Percentiles rank a stretch among this genome's conserved stretches.
phyloP scores from a whole-genome alignment of 2,888 invertebrate species.

The Clunio marinus region DNA sequence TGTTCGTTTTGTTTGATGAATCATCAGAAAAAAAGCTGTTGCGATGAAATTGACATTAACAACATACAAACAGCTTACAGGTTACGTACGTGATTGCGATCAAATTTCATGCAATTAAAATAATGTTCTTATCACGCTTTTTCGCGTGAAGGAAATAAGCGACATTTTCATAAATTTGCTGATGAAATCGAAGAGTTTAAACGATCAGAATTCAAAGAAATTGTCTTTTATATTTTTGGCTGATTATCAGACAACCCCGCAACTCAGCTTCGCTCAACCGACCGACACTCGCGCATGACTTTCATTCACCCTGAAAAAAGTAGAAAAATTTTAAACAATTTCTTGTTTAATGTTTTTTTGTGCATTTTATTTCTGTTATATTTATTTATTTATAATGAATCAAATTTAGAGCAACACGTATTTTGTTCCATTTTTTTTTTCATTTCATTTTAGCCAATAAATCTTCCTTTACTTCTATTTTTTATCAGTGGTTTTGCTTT shows the following conservation, averaged over 20 bases:
- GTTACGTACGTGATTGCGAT: neutral
- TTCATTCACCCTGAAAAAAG: neutral
- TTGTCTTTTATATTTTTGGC: too few species aligned
- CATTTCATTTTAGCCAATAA: neutral
- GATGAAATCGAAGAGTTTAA: too few species aligned
- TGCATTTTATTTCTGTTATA: conserved; percentile 35
- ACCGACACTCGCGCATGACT: neutral
- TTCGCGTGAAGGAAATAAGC: neutral
- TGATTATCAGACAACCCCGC: too few species aligned
- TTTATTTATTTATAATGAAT: conserved; percentile 25
- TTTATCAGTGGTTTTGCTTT: too few species aligned
- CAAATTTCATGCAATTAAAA: neutral
- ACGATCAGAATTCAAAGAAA: too few species aligned
- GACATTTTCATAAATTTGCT: too few species aligned
- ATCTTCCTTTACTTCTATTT: too few species aligned
- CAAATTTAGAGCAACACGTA: conserved; percentile 36
- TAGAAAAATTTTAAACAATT: neutral
- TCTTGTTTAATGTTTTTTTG: conserved; percentile 19
- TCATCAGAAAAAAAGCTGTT: neutral
- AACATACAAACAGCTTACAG: neutral
- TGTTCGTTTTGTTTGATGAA: conserved; percentile 14
- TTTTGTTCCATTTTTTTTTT: conserved; percentile 18
- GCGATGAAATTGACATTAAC: neutral
- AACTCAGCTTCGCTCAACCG: neutral
- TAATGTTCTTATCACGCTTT: neutral